Conservation (phyloP, 2,797 vertebrate species). For the Malacoraja senta region DNA sequence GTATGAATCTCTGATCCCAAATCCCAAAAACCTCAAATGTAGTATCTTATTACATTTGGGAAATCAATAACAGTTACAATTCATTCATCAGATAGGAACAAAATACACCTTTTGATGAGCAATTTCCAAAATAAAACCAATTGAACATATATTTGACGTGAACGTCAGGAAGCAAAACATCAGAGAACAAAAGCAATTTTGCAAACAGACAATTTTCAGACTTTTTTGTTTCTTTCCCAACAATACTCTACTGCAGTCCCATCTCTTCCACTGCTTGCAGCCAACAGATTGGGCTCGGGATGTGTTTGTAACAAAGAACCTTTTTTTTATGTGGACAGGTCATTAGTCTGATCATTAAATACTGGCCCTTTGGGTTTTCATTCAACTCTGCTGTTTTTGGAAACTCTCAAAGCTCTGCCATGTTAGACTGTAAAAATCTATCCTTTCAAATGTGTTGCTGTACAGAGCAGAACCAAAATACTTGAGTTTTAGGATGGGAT, state of each 20-base stretch:
- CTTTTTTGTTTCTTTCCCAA: neutral
- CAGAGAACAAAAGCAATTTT: neutral
- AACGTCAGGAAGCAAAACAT: conserved; percentile 2
- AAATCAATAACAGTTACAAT: conserved; percentile 18
- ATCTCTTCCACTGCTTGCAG: neutral
- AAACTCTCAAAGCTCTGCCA: neutral
- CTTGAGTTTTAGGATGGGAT: neutral
- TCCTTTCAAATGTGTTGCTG: neutral
- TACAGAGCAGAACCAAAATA: neutral
- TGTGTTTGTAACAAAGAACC: neutral
- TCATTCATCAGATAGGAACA: neutral
- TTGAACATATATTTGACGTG: neutral
- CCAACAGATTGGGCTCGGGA: neutral
- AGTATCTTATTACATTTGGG: conserved; percentile 2
- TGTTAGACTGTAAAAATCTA: neutral
- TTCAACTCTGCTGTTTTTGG: neutral
- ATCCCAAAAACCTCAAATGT: neutral
- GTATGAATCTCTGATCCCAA: conserved; percentile 4
- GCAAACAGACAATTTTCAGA: neutral
- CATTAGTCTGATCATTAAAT: neutral
- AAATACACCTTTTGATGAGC: conserved; percentile 14
- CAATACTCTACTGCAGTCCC: neutral
- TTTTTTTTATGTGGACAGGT: neutral
- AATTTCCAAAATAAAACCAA: neutral
- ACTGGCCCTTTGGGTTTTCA: neutral